A percentile compares a stretch with the other conserved stretches of the same genome.
Conservation (phyloP, 2,888 invertebrate species). For the Patella pellucida region DNA sequence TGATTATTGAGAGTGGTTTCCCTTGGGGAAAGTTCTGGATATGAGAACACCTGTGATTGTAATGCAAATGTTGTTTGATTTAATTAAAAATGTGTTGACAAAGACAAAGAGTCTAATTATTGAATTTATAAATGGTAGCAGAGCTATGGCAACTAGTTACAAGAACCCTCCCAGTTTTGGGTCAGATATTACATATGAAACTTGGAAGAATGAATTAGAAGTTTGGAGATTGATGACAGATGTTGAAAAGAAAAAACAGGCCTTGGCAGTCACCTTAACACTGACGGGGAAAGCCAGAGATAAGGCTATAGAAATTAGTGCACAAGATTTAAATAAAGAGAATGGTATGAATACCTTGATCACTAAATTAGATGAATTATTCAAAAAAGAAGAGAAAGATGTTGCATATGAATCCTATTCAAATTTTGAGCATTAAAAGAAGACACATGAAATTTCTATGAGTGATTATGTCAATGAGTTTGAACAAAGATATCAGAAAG, state of each 20-base stretch:
- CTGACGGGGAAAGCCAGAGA: neutral
- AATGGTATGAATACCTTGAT: neutral
- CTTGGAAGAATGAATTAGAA: neutral
- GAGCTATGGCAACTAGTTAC: slow-evolving; percentile 8
- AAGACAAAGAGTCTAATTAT: neutral
- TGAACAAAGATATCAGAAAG: slow-evolving; percentile 12
- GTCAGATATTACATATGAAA: neutral
- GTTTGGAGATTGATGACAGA: neutral
- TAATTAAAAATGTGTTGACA: too few relatives aligned
- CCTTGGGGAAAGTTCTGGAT: too few relatives aligned
- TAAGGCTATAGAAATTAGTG: neutral
- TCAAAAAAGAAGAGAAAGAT: neutral
- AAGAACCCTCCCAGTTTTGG: neutral
- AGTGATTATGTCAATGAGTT: slow-evolving; percentile 13
- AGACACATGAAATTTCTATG: neutral
- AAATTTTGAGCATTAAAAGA: neutral
- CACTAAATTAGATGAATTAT: neutral
- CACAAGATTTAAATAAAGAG: neutral
- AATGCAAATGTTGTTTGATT: too few relatives aligned
- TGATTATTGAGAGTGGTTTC: too few relatives aligned
- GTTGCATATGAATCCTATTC: neutral
- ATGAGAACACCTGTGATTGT: too few relatives aligned
- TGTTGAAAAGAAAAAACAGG: neutral
- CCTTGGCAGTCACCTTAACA: neutral
- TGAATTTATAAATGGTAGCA: neutral